A percentile compares a stretch with the other conserved stretches of the same genome.
phyloP scores from a whole-genome alignment of 23 tunicate species.

The Trididemnum miniatum region DNA sequence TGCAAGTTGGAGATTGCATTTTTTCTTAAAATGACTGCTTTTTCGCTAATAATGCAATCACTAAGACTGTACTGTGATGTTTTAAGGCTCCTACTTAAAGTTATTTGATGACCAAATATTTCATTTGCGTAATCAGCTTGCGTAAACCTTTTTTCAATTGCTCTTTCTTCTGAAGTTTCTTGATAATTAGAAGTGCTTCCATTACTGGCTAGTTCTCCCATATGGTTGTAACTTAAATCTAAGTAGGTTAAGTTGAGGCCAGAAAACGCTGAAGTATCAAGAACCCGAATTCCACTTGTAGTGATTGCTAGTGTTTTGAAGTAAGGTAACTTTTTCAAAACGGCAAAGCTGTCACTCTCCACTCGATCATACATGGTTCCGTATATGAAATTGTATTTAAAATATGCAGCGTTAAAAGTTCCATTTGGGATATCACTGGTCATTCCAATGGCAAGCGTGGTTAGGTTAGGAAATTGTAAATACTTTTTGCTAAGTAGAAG shows the following conservation, averaged over 20 bases:
- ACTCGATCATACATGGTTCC: neutral
- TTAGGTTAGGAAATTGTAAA: neutral
- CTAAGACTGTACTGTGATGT: too few relatives aligned
- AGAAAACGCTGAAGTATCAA: neutral
- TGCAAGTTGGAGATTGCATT: constrained; percentile 1
- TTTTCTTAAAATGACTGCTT: neutral
- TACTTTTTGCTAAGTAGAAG: neutral
- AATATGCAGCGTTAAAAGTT: neutral
- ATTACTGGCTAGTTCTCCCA: neutral
- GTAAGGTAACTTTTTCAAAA: neutral
- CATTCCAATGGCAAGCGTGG: neutral
- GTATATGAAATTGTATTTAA: neutral
- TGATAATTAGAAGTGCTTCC: too few relatives aligned
- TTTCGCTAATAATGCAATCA: neutral
- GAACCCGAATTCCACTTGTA: neutral
- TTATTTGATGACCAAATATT: too few relatives aligned
- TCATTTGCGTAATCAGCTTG: too few relatives aligned
- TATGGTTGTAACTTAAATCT: neutral
- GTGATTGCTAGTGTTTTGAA: neutral
- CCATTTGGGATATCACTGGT: neutral
- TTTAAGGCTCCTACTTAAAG: too few relatives aligned
- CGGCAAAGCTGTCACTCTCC: neutral
- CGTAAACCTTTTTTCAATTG: too few relatives aligned
- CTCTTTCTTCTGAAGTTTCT: neutral
- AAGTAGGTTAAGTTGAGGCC: neutral